These are phyloP conservation scores for Drosophila punjabiensis DNA, from an alignment of 1,140 invertebrate species.

Conservation along the genomic window DNA sequence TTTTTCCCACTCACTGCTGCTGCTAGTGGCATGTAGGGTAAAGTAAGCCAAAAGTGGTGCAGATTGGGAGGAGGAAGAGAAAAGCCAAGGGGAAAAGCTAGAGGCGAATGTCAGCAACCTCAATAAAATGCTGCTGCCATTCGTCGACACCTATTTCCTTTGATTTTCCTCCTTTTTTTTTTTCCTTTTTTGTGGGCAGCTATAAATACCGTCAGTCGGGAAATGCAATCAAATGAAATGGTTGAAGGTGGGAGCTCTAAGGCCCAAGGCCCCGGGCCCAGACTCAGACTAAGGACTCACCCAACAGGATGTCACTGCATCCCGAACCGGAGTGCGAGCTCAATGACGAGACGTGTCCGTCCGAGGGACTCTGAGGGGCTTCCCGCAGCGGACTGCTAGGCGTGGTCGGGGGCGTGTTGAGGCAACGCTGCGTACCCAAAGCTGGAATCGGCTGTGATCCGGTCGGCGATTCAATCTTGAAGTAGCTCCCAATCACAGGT, in stretches of 20 bases:
- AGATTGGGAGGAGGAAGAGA: constrained; percentile 39
- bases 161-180: constrained; percentile 13
- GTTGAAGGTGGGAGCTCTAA: neutral
- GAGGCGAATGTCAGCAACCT: constrained; percentile 77
- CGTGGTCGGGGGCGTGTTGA: constrained; percentile 80
- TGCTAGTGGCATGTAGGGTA: constrained; percentile 53
- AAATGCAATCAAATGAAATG: constrained; percentile 6
- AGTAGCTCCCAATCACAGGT: constrained; percentile 48
- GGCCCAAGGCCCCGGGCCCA: neutral
- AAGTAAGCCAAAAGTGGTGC: constrained; percentile 52
- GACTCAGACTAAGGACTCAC: constrained; percentile 49
- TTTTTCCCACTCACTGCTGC: constrained; percentile 21
- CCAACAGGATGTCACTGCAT: constrained; percentile 81
- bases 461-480: constrained; percentile 58
- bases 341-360: constrained; percentile 76
- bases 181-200: constrained; percentile 38
- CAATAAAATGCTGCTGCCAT: constrained; percentile 81
- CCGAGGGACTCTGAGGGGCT: constrained; percentile 77
- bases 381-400: constrained; percentile 78
- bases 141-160: constrained; percentile 29
- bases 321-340: constrained; percentile 75
- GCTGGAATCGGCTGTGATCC: constrained; percentile 41
- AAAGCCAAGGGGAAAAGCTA: constrained; percentile 14
- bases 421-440: constrained; percentile 65
- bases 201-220: constrained; percentile 65